Base-by-base conservation (phyloP, 2,888 invertebrate genomes). In the Mechanitis messenoides region DNA sequence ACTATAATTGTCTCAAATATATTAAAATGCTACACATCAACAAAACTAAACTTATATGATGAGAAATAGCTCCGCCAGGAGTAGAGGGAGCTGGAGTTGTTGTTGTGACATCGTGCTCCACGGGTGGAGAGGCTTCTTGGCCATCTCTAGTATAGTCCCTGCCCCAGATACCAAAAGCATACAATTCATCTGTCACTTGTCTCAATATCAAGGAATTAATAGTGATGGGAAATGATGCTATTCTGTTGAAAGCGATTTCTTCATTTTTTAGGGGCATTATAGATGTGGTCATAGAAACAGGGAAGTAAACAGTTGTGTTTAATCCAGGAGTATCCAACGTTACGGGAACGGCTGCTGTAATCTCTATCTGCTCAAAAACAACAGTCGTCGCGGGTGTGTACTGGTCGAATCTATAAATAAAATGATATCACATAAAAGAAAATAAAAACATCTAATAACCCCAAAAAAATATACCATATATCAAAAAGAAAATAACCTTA, bases 81-180 rank as follows among this genome's bases (percentile, higher is more conserved):
- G 42, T 20, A 1, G 58, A 4, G 9, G 60, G 53, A 7, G 47
- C 60, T 20, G 60, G 58, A 12, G 59, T 53, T 9, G 7, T 53
- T 42, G 45, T 59, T 3, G 53, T 60, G 47, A 57, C 54, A 11
- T 56, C 53, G 12, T 61, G 61, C 1, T 53, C 55, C 4, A 56
- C 33, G 0, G 84, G 78, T 0, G 82, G 79, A 3, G 80, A 74
- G 0, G 74, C 77, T 0, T 76, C 78, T 53, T 76, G 59, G 0
- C 81, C 85, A 69, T 92, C 92, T 47, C 81, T 80, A 0, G 72
- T 79, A 68, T 85, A 92, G 56, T 87, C 80, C 65, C 92, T 81
- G 0, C 92, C 92, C 82, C 89, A 92, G 6, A 92, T 76, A 0
- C 85, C 90, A 62, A 92, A 92, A 3, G 84, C 76, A 53, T 92